Evolutionary conservation across 2,888 invertebrate genomes (phyloP), one percentile per base, ranked within the genome.

Genomic region (Spisula solida): DNA sequence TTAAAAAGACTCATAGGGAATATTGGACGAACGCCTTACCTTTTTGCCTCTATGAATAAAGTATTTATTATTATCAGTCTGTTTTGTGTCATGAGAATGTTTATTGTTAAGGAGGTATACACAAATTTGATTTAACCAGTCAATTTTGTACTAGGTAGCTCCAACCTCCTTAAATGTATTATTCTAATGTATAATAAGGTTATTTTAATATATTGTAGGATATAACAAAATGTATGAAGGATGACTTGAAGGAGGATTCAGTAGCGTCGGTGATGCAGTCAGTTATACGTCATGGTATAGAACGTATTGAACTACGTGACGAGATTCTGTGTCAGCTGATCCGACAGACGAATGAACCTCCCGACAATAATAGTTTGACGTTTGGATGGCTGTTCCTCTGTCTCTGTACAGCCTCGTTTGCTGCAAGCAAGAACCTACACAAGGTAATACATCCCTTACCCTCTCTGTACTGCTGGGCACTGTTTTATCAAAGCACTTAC

Each of bases 341-440:
- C 51, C 94, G 97, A 56, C 96, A 97, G 93, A 95, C 96, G 10
- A 99, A 98, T 20, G 98, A 98, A 94, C 99, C 99, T 96, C 99
- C 99, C 0, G 98, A 98, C 90, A 97, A 97, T 0, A 99, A 99
- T 92, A 98, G 98, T 97, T 97, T 98, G 0, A 98, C 98, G 95
- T 97, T 98, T 87, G 98, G 99, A 29, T 99, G 99, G 99, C 97
- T 99, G 66, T 97, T 99, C 0, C 97, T 99, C 81, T 99, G 99
- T 96, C 97, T 99, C 86, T 98, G 98, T 94, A 98, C 99, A 55
- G 99, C 99, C 1, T 98, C 99, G 25, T 99, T 99, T 97, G 98
- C 98, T 96, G 99, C 99, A 0, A 98, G 98, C 93, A 98, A 98
- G 96, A 97, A 98, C 0, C 97, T 98, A 14, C 98, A 98, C 95